Base-by-base conservation (phyloP, 2,888 invertebrate species). In the Oligia fasciuncula region DNA sequence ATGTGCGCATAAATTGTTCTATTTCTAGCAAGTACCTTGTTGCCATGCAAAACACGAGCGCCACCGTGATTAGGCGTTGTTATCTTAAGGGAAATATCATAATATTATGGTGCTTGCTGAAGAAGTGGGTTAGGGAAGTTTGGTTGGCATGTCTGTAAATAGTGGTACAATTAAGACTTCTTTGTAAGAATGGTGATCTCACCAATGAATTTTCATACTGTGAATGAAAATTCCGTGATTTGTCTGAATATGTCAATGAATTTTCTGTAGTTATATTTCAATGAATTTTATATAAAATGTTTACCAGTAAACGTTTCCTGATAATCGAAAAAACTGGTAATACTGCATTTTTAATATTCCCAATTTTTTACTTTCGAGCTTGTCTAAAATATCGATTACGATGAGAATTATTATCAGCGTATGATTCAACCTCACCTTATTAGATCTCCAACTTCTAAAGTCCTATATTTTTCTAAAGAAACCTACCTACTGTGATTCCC, bases 21-120 rank as follows among this genome's bases (percentile, higher is more conserved):
- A 51, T 73, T 80, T 83, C 70, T 8, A 57, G 8, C 1, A 40
- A 57, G 8, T 0, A 14, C 4, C 72, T 54, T 67, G 62, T 84
- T 84, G 6, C 49, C 23, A 83, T 79, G 75, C 75, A 51, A 49
- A 75, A 73, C 75, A 79, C 46, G 79, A 73, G 8, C 14, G 29
- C 29, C 8, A 5, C 13, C 62, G 29, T 70, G 72, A 75, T 79
- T 75, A 72, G 19, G 40, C 49, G 46, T 51, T 83, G 40, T 69
- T 54, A 51, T 75, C 63, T 29, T 80, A 75, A 76, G 17, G 71
- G 70, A 29, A n/a, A 60, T 65, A 13, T 23, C 40, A 74, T 43
- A 60, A 40, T 9, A 79, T 4, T 8, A 79, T 3, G 6, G 1
- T 5, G 14, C 9, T 13, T 76, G 14, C 19, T 76, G 4, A n/a